Evolutionary conservation across 2,888 invertebrate species (phyloP), one percentile per base, ranked within the genome.

Genomic region (Phragmatobia fuliginosa): DNA sequence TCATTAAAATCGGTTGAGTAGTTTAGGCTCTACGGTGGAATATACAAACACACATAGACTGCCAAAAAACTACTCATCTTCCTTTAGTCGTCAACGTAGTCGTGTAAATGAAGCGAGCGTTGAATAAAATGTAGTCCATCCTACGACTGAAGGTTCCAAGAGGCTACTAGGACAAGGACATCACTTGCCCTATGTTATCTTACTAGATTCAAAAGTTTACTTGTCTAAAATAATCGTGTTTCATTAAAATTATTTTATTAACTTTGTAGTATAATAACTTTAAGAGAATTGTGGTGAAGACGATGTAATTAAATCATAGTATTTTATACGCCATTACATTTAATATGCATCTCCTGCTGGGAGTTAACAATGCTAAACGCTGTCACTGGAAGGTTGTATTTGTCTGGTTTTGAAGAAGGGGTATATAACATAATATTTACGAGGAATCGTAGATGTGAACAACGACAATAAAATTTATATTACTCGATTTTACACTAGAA

Each of bases 321-420:
- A 69, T 11, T 63, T 69, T 52, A 69, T 18, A 63, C 62, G 45
- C 21, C 31, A 62, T 49, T 49, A 52, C 18, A 32, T 62, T 56
- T 38, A 16, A 18, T 67, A 56, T 32, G 52, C 49, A 56, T 62
- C 38, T 58, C 49, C 59, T 56, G 67, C 64, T 64, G 49, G 36
- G 64, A 62, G n/a, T 68, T 59, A 33, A 63, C 68, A 68, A 45
- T 63, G 41, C 28, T 14, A 58, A 63, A 68, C 45, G 58, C 61
- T 62, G 56, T 41, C 31, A 31, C 16, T 25, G 41, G 16, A 36
- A 36, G 58, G 45, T 31, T 58, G 45, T 28, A 32, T 59, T 33
- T 25, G 52, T 52, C 14, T 14, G 25, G 21, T 49, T 28, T n/a
- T 59, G 49, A 59, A 31, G 59, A 33, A 18, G 62, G 41, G 59